phyloP scores from a whole-genome alignment of 2,888 invertebrate genomes.

The Lasioglossum figueresi region DNA sequence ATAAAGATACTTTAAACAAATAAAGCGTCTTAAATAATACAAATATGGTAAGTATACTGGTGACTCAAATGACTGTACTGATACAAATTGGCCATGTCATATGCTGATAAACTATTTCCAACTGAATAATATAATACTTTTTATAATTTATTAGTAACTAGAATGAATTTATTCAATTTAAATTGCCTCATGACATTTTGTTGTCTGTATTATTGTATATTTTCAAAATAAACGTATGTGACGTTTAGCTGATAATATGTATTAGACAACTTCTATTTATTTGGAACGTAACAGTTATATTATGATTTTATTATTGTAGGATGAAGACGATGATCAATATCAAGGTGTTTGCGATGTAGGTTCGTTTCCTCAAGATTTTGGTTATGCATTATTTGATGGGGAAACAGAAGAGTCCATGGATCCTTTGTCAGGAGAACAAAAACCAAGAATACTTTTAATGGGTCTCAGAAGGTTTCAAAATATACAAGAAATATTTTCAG shows the following conservation, averaged over 20 bases:
- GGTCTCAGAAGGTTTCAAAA: constrained; percentile 92
- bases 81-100: constrained; percentile 27
- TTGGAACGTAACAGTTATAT: not conserved
- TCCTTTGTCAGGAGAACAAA: constrained; percentile 88
- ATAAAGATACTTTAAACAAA: constrained; percentile 35
- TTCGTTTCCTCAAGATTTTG: constrained; percentile 96
- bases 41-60: constrained; percentile 56
- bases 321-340: constrained; percentile 84
- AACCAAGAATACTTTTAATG: constrained; percentile 97
- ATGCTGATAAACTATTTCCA: constrained; percentile 23
- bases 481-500: not conserved
- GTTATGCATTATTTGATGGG: constrained; percentile 94
- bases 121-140: not conserved
- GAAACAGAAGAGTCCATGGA: constrained; percentile 88
- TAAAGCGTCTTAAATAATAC: constrained; percentile 38
- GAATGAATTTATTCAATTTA: not conserved
- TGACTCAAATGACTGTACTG: constrained; percentile 32
- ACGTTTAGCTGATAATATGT: not conserved
- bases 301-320: constrained; percentile 70
- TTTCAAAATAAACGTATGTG: not conserved
- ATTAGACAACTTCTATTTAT: not conserved
- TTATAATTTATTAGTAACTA: not conserved
- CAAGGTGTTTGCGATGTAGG: constrained; percentile 85
- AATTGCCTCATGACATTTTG: not conserved
- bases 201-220: not conserved